Conservation (phyloP, 2,888 invertebrate species). For the Tachina fera region DNA sequence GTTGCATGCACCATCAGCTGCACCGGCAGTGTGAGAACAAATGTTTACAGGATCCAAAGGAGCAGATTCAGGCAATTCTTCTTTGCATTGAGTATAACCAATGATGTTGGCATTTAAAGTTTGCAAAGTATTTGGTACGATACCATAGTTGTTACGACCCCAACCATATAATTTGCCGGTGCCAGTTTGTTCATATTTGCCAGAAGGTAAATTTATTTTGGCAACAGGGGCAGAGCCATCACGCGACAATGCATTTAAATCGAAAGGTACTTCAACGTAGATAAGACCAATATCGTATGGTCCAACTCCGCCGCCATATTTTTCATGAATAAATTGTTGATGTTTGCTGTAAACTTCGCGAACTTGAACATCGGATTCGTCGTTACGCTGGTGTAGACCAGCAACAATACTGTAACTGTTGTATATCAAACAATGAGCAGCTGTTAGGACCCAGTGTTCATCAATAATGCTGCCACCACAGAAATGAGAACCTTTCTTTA, state of each 20-base stretch:
- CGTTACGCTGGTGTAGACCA: slow-evolving; percentile 80
- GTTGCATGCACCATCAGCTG: slow-evolving; percentile 82
- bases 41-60: slow-evolving; percentile 75
- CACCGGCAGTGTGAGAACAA: slow-evolving; percentile 78
- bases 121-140: slow-evolving; percentile 76
- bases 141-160: slow-evolving; percentile 77
- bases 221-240: slow-evolving; percentile 75
- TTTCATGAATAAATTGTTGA: slow-evolving; percentile 77
- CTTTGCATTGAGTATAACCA: slow-evolving; percentile 72
- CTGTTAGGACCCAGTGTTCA: slow-evolving; percentile 80
- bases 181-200: slow-evolving; percentile 70
- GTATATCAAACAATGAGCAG: slow-evolving; percentile 78
- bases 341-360: slow-evolving; percentile 72
- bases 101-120: slow-evolving; percentile 76
- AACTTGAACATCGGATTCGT: slow-evolving; percentile 74
- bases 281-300: slow-evolving; percentile 85
- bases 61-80: slow-evolving; percentile 72
- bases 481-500: slow-evolving; percentile 75
- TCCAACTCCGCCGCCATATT: slow-evolving; percentile 80
- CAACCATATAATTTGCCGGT: slow-evolving; percentile 77
- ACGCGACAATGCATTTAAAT: slow-evolving; percentile 75
- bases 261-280: slow-evolving; percentile 74
- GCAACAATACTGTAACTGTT: slow-evolving; percentile 77
- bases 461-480: slow-evolving; percentile 83
- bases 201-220: slow-evolving; percentile 73